Evolutionary conservation across 2,888 invertebrate species (phyloP).

Genomic region (Calliscelio sp.): DNA sequence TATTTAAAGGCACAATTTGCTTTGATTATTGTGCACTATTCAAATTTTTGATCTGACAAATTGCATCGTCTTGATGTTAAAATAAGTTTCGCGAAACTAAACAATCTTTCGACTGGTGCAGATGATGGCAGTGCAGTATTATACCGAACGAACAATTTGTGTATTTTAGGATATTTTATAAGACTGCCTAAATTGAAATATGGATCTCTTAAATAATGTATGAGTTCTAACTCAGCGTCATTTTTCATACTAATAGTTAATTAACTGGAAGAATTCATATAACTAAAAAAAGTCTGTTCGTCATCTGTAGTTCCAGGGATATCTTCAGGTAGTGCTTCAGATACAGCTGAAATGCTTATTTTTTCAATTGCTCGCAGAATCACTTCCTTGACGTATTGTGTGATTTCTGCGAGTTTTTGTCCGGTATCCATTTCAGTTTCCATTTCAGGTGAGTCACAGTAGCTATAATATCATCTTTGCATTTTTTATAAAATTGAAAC

Average conservation of each 20-base stretch:
- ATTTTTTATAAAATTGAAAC: background rate
- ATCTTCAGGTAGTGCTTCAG: background rate
- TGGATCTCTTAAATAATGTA: conserved; percentile 18
- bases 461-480: background rate
- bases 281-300: background rate
- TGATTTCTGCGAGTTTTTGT: background rate
- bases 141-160: background rate
- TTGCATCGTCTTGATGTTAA: background rate
- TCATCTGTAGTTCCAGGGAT: background rate
- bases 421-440: conserved; percentile 11
- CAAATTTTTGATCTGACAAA: background rate
- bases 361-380: background rate
- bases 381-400: background rate
- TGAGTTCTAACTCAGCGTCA: background rate
- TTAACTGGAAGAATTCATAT: background rate
- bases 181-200: background rate
- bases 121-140: conserved; percentile 10
- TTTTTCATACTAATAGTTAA: background rate
- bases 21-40: conserved; percentile 16
- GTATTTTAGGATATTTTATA: conserved; percentile 5
- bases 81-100: conserved; percentile 10
- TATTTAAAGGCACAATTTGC: conserved; percentile 13
- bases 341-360: background rate
- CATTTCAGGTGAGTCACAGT: background rate
- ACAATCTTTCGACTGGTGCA: conserved; percentile 14